Evolutionary conservation across 1,140 invertebrate genomes (phyloP).

Genomic region (Belonocnema kinseyi): DNA sequence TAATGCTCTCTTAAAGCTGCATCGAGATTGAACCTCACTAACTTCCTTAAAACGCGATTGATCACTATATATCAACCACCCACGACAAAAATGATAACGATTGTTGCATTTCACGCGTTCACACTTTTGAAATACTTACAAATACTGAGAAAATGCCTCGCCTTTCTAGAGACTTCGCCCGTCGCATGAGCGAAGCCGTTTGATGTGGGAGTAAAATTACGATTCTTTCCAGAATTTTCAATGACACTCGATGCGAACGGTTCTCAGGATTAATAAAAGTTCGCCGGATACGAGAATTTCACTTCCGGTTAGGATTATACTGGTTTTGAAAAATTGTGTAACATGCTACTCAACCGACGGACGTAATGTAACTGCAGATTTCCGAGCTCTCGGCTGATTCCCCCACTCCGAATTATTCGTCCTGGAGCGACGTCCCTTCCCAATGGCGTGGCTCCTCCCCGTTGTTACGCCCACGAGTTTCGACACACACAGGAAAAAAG

Average conservation of each 20-base stretch:
- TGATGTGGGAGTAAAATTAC: background rate
- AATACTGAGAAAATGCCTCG: background rate
- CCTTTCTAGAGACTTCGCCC: background rate
- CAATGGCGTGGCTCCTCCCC: slow-evolving; percentile 32
- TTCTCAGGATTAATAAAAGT: background rate
- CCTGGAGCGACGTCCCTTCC: slow-evolving; percentile 30
- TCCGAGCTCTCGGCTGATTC: slow-evolving; percentile 42
- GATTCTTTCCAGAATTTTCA: background rate
- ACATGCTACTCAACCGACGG: slow-evolving; percentile 61
- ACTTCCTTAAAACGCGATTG: slow-evolving; percentile 49
- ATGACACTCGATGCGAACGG: background rate
- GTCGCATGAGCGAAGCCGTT: background rate
- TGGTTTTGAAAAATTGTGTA: slow-evolving; percentile 45
- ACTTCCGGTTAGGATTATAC: slow-evolving; percentile 11
- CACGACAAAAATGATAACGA: background rate
- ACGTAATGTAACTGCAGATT: slow-evolving; percentile 65
- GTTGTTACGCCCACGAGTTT: slow-evolving; percentile 34
- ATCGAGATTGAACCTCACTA: slow-evolving; percentile 52
- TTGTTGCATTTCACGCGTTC: slow-evolving; percentile 40
- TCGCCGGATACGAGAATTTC: background rate
- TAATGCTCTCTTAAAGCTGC: slow-evolving; percentile 69
- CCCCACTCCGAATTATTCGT: slow-evolving; percentile 47
- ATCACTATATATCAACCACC: slow-evolving; percentile 22
- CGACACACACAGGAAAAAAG: background rate
- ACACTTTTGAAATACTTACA: background rate